phyloP scores from a whole-genome alignment of 2,113 vertebrate genomes.

The Hydrolagus affinis region DNA sequence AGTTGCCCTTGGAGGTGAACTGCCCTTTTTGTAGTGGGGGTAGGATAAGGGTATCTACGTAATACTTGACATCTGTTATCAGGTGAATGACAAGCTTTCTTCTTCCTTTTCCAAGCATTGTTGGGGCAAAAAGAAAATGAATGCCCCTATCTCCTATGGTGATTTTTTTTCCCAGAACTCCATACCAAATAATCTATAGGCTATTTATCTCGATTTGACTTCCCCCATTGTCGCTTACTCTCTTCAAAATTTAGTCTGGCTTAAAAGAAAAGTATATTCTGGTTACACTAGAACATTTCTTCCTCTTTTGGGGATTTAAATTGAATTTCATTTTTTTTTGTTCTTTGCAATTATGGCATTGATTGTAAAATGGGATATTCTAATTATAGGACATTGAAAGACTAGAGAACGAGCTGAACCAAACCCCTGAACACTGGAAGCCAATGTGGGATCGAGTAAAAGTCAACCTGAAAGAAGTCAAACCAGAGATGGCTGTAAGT shows the following conservation, averaged over 20 bases:
- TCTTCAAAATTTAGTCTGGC: too few species aligned
- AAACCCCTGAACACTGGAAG: slow-evolving; percentile 81
- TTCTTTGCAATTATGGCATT: neutral
- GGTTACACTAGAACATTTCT: neutral
- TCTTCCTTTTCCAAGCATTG: too few species aligned
- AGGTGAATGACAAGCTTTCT: too few species aligned
- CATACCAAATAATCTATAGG: too few species aligned
- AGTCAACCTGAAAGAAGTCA: slow-evolving; percentile 72
- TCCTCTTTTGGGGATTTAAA: neutral
- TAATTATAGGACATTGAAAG: slow-evolving; percentile 80
- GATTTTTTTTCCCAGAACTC: too few species aligned
- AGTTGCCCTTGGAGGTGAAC: neutral
- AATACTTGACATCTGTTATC: neutral
- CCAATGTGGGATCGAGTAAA: slow-evolving; percentile 77
- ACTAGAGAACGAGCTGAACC: slow-evolving; percentile 78
- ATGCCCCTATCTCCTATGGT: too few species aligned
- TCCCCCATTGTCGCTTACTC: too few species aligned
- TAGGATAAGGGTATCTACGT: neutral
- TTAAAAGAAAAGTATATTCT: too few species aligned
- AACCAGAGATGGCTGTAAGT: slow-evolving; percentile 72
- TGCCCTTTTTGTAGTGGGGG: neutral
- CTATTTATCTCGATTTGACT: too few species aligned
- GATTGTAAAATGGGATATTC: neutral
- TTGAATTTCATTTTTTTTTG: neutral
- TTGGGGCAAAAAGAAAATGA: too few species aligned